A percentile compares a stretch with the other conserved stretches of the same genome.
phyloP scores from a whole-genome alignment of 2,113 vertebrate genomes.

The Tachysurus vachellii region DNA sequence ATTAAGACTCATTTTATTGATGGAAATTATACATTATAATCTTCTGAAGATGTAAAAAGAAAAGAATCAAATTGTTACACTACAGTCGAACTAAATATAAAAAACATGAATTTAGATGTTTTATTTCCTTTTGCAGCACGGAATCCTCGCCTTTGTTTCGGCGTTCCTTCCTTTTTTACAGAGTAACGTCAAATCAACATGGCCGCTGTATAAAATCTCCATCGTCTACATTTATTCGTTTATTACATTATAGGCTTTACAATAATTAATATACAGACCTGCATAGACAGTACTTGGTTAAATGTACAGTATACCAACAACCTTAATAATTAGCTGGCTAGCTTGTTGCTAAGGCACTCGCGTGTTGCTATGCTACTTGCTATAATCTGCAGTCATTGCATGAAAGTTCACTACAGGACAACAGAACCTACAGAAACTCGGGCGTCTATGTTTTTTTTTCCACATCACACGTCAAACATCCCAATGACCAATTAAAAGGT shows the following conservation, averaged over 20 bases:
- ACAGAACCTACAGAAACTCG: neutral
- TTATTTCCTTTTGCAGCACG: too few relatives aligned
- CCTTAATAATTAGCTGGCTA: neutral
- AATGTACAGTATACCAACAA: neutral
- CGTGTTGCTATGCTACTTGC: neutral
- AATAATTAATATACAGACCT: neutral
- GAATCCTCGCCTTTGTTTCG: too few relatives aligned
- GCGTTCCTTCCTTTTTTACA: neutral
- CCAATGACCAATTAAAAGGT: neutral
- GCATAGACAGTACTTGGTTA: neutral
- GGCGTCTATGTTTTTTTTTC: too few relatives aligned
- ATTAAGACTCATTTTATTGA: too few relatives aligned
- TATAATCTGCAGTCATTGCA: neutral
- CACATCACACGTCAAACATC: neutral
- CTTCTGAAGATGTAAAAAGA: too few relatives aligned
- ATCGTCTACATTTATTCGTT: neutral
- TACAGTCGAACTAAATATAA: too few relatives aligned
- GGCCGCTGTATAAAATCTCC: neutral
- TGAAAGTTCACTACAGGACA: neutral
- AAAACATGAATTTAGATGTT: too few relatives aligned
- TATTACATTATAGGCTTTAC: neutral
- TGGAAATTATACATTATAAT: too few relatives aligned
- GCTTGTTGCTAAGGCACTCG: neutral
- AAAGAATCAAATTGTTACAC: too few relatives aligned
- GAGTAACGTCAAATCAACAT: neutral